Evolutionary conservation across 2,888 invertebrate species (phyloP).

Genomic region (Aporophyla lueneburgensis): DNA sequence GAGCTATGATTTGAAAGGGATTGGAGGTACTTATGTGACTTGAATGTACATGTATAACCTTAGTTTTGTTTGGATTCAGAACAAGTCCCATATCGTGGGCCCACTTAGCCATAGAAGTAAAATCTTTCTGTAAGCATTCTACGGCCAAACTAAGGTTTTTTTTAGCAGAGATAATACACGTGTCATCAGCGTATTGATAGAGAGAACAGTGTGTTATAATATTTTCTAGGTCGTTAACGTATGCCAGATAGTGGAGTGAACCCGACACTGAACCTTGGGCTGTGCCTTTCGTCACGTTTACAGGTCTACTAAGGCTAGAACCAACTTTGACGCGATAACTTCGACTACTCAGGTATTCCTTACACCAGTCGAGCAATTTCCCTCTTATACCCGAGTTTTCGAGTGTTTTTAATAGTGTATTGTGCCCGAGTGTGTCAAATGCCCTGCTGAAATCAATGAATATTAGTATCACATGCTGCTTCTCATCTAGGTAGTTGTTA

Average conservation of each 20-base stretch:
- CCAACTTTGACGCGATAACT: not conserved
- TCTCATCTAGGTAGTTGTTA: not conserved
- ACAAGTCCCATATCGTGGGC: not conserved
- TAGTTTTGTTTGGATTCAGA: not conserved
- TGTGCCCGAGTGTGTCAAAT: not conserved
- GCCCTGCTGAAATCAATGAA: not conserved
- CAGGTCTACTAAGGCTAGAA: not conserved
- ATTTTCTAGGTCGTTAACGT: not conserved
- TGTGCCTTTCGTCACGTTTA: not conserved
- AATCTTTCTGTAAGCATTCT: not conserved
- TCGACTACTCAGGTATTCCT: not conserved
- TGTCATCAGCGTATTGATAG: not conserved
- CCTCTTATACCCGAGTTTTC: not conserved
- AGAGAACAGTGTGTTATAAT: not conserved
- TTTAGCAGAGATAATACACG: not conserved
- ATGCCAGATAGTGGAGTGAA: not conserved
- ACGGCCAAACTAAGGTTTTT: not conserved
- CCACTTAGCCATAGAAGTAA: not conserved
- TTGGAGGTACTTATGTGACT: not conserved
- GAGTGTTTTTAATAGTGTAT: not conserved
- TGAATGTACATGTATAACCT: not conserved
- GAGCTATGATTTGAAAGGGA: conserved; percentile 6
- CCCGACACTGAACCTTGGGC: not conserved
- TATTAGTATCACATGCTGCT: not conserved
- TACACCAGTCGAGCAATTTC: not conserved